These are phyloP conservation scores for Eupithecia inturbata DNA, from an alignment of 2,888 invertebrate genomes.

Conservation along the genomic window DNA sequence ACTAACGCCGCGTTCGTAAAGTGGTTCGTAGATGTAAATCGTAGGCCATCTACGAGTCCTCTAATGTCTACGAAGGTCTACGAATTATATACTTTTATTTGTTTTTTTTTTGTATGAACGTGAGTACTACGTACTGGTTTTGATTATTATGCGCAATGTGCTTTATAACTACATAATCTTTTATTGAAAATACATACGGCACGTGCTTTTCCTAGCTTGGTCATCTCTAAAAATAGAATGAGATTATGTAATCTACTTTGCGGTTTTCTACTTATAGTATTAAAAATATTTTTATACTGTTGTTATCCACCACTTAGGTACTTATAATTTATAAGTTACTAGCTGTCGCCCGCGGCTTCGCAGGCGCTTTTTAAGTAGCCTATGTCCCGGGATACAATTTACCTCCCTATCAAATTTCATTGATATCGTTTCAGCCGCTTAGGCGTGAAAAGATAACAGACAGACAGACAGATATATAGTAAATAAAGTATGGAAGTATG, in stretches of 20 bases:
- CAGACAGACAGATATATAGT: no score
- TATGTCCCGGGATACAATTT: no score
- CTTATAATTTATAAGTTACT: no score
- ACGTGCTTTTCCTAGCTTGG: background rate
- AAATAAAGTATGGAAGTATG: no score
- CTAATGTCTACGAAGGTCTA: slow-evolving; percentile 30
- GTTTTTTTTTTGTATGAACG: background rate
- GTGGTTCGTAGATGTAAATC: slow-evolving; percentile 10
- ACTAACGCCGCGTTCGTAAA: background rate
- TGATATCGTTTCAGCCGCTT: no score
- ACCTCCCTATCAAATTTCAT: no score
- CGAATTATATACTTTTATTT: background rate
- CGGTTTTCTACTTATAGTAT: background rate
- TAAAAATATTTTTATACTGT: background rate
- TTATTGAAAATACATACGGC: background rate
- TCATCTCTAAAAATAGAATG: background rate
- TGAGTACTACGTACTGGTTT: background rate
- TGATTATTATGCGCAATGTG: background rate
- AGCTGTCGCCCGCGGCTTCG: no score
- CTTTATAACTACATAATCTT: background rate
- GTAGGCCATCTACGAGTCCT: slow-evolving; percentile 29
- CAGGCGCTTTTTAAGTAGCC: no score
- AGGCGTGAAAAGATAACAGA: no score
- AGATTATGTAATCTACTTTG: background rate
- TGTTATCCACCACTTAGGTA: no score